Conservation (phyloP, 2,113 vertebrate species). For the Chloropsis hardwickii region DNA sequence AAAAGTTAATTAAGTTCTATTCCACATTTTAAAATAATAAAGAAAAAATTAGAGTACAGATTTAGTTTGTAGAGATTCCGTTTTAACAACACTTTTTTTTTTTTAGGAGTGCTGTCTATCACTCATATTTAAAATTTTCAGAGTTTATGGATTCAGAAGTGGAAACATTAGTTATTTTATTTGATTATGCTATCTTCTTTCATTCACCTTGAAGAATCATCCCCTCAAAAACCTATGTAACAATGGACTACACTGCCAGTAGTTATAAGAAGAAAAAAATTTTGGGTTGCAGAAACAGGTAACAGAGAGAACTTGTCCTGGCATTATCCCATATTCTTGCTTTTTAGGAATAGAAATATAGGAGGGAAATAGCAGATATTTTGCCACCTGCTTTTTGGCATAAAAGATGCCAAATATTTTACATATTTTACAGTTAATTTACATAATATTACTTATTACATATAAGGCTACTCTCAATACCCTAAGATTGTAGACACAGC, state of each 20-base stretch:
- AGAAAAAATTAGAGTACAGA: background rate
- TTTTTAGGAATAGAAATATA: background rate
- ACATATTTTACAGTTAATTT: background rate
- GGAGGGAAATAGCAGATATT: background rate
- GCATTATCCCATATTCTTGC: background rate
- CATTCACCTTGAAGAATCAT: background rate
- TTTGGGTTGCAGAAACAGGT: background rate
- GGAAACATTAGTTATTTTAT: background rate
- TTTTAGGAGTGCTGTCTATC: background rate
- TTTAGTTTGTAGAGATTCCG: background rate
- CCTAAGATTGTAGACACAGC: background rate
- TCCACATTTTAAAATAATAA: background rate
- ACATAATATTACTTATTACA: background rate
- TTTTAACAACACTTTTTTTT: background rate
- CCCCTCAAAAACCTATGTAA: background rate
- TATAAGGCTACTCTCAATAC: background rate
- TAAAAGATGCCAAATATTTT: background rate
- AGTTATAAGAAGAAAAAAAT: background rate
- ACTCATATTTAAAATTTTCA: background rate
- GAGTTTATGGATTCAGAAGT: background rate
- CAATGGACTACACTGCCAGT: background rate
- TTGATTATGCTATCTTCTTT: background rate
- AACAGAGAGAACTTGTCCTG: background rate
- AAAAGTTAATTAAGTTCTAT: background rate
- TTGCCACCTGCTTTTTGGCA: background rate